These are phyloP conservation scores for Platerodrilus igneus DNA, from an alignment of 2,888 invertebrate species.

Conservation along the genomic window DNA sequence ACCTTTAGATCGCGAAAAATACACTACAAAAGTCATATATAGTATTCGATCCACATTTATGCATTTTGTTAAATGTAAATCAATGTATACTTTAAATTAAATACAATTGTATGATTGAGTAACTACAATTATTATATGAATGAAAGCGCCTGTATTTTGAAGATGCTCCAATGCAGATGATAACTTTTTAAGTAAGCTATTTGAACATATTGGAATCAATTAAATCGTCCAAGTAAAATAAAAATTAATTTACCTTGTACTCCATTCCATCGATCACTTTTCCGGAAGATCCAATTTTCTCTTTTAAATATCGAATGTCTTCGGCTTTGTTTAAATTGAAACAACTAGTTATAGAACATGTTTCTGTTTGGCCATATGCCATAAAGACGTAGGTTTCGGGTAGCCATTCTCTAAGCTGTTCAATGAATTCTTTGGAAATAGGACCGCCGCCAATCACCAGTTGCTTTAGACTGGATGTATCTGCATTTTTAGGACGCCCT, in stretches of 20 bases:
- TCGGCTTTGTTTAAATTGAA: neutral
- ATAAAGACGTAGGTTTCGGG: constrained; percentile 39
- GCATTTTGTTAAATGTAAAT: no score
- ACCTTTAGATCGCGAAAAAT: no score
- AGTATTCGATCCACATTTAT: no score
- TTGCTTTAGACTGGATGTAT: constrained; percentile 35
- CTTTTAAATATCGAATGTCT: neutral
- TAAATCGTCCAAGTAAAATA: no score
- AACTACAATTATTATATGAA: no score
- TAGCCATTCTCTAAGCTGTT: constrained; percentile 36
- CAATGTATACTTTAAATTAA: no score
- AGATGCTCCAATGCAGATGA: no score
- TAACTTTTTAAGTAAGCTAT: no score
- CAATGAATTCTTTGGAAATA: constrained; percentile 31
- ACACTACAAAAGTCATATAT: no score
- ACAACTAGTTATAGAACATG: constrained; percentile 8
- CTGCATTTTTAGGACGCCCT: constrained; percentile 37
- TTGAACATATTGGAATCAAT: no score
- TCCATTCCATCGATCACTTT: constrained; percentile 31
- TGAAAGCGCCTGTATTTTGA: no score
- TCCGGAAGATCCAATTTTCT: constrained; percentile 3
- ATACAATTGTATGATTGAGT: no score
- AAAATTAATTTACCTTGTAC: constrained; percentile 33
- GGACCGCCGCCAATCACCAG: constrained; percentile 35
- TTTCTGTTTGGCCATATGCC: constrained; percentile 42